Base-by-base conservation (phyloP, 2,888 invertebrate species). In the Chrysina gloriosa region DNA sequence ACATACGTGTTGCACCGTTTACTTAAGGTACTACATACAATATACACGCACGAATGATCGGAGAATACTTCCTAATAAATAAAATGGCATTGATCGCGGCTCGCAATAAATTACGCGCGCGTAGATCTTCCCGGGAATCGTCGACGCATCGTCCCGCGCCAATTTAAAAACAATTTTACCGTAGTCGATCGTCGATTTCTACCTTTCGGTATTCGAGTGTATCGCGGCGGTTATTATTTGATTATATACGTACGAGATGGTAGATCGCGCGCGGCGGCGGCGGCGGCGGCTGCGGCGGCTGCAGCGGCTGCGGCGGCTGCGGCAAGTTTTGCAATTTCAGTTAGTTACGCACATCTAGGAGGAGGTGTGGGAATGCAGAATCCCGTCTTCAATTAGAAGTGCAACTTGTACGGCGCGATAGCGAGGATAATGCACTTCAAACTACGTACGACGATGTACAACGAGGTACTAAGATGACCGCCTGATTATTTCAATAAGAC, bases 361-460 rank as follows among this genome's bases (percentile, higher is more conserved):
- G 64, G 64, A 69, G 70, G 70, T 72, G 70, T 71, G 71, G 71
- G 73, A 71, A 73, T 69, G 67, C 67, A 66, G 68, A 67, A 70
- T 65, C 11, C 9, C 36, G 45, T 63, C 52, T 58, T 39, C 36
- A 65, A 65, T 66, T 70, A 70, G 70, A 72, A 63, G 70, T 64
- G 68, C 65, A 68, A 69, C 67, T 36, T 69, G 66, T 27, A 34
- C 48, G 54, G 56, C 69, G 61, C 65, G 69, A 70, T 68, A 52
- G 68, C 63, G 69, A 68, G 70, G 71, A 70, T 73, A 73, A 70
- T 71, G 71, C 71, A 70, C 70, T 67, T 67, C 70, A 34, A 72
- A 69, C 67, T 65, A 71, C 31, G 68, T 56, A 63, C 64, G 65
- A 65, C 39, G 7, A 39, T 23, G 52, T 54, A 21, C 21, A 6